Evolutionary conservation across 2,888 invertebrate species (phyloP).

Genomic region (Thalpophila matura): DNA sequence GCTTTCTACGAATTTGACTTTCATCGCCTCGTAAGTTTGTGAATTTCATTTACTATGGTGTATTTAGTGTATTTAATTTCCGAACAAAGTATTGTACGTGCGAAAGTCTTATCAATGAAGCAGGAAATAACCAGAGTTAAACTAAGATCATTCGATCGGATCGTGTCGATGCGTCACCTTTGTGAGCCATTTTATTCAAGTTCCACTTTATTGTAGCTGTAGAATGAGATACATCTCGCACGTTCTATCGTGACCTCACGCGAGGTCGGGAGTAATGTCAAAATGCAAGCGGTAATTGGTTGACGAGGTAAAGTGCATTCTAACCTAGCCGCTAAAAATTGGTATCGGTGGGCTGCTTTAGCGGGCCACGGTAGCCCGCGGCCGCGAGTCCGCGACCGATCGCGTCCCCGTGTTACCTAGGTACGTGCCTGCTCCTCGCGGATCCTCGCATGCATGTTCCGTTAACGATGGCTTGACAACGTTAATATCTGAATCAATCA

Average conservation of each 20-base stretch:
- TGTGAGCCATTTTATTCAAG: slow-evolving; percentile 88
- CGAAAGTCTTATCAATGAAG: slow-evolving; percentile 43
- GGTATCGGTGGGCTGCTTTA: slow-evolving; percentile 59
- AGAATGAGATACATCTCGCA: slow-evolving; percentile 43
- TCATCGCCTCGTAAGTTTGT: slow-evolving; percentile 90
- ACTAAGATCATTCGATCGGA: slow-evolving; percentile 86
- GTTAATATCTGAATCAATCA: not conserved
- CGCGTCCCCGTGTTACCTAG: slow-evolving; percentile 60
- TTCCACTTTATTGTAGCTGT: slow-evolving; percentile 75
- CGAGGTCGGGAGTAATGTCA: slow-evolving; percentile 39
- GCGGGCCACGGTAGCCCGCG: slow-evolving; percentile 62
- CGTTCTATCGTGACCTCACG: slow-evolving; percentile 41
- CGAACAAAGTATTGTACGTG: slow-evolving; percentile 62
- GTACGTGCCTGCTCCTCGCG: slow-evolving; percentile 38
- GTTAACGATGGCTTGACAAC: not conserved
- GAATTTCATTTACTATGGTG: slow-evolving; percentile 81
- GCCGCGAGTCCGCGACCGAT: slow-evolving; percentile 43
- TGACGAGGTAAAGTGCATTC: slow-evolving; percentile 68
- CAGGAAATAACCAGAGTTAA: slow-evolving; percentile 67
- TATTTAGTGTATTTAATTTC: slow-evolving; percentile 72
- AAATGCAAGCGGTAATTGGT: slow-evolving; percentile 43
- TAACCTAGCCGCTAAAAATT: slow-evolving; percentile 74
- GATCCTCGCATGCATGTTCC: slow-evolving; percentile 17
- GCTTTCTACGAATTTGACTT: slow-evolving; percentile 88
- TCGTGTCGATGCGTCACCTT: slow-evolving; percentile 91